Percentiles rank a stretch among this genome's conserved stretches.
These are phyloP conservation scores for Cladopsammia gracilis DNA, from an alignment of 64 coral and sea anemone species.

Conservation along the genomic window DNA sequence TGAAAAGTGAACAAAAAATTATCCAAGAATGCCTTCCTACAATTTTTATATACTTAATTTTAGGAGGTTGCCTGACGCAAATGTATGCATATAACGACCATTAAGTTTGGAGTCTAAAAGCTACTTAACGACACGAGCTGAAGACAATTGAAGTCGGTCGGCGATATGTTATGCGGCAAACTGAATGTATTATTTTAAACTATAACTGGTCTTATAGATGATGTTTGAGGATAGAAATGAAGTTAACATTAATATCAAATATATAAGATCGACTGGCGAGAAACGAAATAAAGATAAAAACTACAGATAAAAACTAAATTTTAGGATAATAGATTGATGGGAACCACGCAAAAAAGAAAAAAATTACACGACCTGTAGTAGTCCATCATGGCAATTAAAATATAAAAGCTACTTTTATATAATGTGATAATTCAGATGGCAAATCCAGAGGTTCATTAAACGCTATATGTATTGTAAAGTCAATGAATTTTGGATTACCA, in stretches of 20 bases:
- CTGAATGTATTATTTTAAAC: too few species aligned
- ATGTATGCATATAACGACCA: background rate
- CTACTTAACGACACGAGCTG: background rate
- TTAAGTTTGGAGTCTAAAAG: background rate
- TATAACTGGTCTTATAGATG: too few species aligned
- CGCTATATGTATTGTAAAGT: background rate
- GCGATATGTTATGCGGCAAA: too few species aligned
- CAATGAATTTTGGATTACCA: background rate
- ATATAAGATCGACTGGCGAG: background rate
- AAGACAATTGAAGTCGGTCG: background rate
- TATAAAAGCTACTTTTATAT: background rate
- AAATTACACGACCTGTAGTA: background rate
- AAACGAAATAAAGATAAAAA: background rate
- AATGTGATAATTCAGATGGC: background rate
- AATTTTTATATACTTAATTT: too few species aligned
- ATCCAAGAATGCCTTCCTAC: too few species aligned
- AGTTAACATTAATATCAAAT: background rate
- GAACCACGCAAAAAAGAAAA: background rate
- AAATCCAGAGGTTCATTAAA: background rate
- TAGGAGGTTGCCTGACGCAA: too few species aligned
- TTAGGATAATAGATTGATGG: background rate
- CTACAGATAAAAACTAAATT: background rate
- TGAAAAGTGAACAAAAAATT: too few species aligned
- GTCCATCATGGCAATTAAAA: background rate
- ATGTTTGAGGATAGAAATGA: too few species aligned